Conservation (phyloP, 1,140 invertebrate species). For the Lepidurus couesii region DNA sequence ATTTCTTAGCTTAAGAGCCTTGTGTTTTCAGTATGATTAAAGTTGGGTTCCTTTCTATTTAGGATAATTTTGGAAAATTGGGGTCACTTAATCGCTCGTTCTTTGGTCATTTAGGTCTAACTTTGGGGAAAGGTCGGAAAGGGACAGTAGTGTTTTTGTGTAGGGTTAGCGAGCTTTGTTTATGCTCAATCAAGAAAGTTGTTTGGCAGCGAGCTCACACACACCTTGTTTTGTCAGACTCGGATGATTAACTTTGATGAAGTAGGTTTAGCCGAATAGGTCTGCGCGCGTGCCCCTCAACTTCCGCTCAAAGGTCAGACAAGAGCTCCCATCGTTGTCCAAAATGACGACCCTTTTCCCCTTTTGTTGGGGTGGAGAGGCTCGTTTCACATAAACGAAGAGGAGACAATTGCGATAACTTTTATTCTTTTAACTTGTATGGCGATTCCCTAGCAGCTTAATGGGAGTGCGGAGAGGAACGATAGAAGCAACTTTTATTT, state of each 20-base stretch:
- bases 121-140: neutral
- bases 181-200: neutral
- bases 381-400: neutral
- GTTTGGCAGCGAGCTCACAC: neutral
- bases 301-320: constrained; percentile 8
- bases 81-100: too few relatives aligned
- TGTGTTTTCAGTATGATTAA: too few relatives aligned
- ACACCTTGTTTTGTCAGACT: neutral
- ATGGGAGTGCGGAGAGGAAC: neutral
- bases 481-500: neutral
- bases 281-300: neutral
- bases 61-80: too few relatives aligned
- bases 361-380: neutral
- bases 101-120: too few relatives aligned
- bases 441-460: neutral
- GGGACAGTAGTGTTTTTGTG: neutral
- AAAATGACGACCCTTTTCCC: neutral
- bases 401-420: constrained; percentile 8
- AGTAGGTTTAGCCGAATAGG: constrained; percentile 18
- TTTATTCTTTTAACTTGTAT: neutral
- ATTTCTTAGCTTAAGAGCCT: too few relatives aligned
- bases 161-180: neutral
- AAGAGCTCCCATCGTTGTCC: constrained; percentile 1
- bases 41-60: too few relatives aligned
- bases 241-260: constrained; percentile 13